These are phyloP conservation scores for Andricus grossulariae DNA, from an alignment of 1,140 invertebrate species.

Conservation along the genomic window DNA sequence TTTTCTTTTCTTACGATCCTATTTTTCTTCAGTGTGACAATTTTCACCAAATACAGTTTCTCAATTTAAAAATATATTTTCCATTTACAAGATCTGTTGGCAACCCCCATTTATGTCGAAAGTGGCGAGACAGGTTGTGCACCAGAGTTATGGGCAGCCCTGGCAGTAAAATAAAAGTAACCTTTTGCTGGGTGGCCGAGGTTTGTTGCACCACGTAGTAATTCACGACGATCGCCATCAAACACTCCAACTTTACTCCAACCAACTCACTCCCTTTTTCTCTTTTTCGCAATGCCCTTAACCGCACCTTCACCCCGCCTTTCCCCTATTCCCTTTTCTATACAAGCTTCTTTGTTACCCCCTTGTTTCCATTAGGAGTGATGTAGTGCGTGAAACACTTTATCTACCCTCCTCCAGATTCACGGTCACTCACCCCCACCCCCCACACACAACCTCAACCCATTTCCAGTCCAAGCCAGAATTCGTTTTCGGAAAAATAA, in stretches of 20 bases:
- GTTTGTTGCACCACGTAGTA: conserved; percentile 42
- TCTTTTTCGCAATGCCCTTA: neutral
- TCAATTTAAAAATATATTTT: too few species aligned
- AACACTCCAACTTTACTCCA: conserved; percentile 47
- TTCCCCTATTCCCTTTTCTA: conserved; percentile 48
- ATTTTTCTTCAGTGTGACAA: too few species aligned
- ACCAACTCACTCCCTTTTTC: conserved; percentile 15
- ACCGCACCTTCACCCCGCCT: conserved; percentile 34
- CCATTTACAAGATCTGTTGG: too few species aligned
- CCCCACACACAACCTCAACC: neutral
- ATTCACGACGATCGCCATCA: conserved; percentile 50
- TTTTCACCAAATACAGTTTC: too few species aligned
- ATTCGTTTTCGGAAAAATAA: conserved; percentile 20
- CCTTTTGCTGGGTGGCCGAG: conserved; percentile 54
- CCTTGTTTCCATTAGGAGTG: conserved; percentile 60
- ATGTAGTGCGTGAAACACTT: conserved; percentile 60
- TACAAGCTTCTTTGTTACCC: conserved; percentile 62
- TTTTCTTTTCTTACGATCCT: too few species aligned
- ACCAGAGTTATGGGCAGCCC: neutral
- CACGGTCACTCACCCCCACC: neutral
- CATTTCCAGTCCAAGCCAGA: neutral
- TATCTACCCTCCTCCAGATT: conserved; percentile 46
- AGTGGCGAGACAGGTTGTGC: too few species aligned
- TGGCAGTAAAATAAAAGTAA: conserved; percentile 44
- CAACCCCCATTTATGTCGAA: too few species aligned